Evolutionary conservation across 2,797 vertebrate species (phyloP).

Genomic region (Anguilla pacifica): DNA sequence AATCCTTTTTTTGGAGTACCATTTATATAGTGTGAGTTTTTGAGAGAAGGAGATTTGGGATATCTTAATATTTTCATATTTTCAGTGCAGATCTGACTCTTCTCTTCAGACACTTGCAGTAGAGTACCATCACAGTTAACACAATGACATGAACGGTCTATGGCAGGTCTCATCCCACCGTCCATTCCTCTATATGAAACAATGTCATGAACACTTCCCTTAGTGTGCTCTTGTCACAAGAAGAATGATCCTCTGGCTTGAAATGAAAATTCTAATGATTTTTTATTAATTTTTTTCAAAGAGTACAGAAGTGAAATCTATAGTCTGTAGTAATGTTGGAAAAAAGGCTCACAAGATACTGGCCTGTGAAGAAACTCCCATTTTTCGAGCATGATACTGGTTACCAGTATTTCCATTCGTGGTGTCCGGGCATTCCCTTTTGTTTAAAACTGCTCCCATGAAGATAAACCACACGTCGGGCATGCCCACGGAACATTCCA

Average conservation of each 20-base stretch:
- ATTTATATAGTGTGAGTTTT: slow-evolving; percentile 59
- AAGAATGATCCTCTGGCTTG: slow-evolving; percentile 53
- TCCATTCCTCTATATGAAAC: slow-evolving; percentile 56
- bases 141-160: slow-evolving; percentile 66
- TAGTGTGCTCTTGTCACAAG: slow-evolving; percentile 52
- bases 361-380: slow-evolving; percentile 66
- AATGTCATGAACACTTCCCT: slow-evolving; percentile 37
- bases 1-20: slow-evolving; percentile 54
- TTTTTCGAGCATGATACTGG: slow-evolving; percentile 60
- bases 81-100: slow-evolving; percentile 47
- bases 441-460: slow-evolving; percentile 32
- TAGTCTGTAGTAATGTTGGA: slow-evolving; percentile 44
- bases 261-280: slow-evolving; percentile 43
- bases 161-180: slow-evolving; percentile 62
- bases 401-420: slow-evolving; percentile 62
- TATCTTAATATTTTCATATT: slow-evolving; percentile 42
- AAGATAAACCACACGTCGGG: slow-evolving; percentile 21
- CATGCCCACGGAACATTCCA: slow-evolving; percentile 22
- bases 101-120: slow-evolving; percentile 76
- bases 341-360: slow-evolving; percentile 59
- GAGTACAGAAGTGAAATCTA: slow-evolving; percentile 58
- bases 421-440: slow-evolving; percentile 45
- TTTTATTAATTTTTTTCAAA: slow-evolving; percentile 30
- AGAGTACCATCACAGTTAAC: slow-evolving; percentile 73
- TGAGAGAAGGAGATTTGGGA: slow-evolving; percentile 59